Percentiles rank a stretch among this genome's conserved stretches.
These are phyloP conservation scores for Axis porcinus DNA, from an alignment of 2,113 vertebrate genomes.

Conservation along the genomic window DNA sequence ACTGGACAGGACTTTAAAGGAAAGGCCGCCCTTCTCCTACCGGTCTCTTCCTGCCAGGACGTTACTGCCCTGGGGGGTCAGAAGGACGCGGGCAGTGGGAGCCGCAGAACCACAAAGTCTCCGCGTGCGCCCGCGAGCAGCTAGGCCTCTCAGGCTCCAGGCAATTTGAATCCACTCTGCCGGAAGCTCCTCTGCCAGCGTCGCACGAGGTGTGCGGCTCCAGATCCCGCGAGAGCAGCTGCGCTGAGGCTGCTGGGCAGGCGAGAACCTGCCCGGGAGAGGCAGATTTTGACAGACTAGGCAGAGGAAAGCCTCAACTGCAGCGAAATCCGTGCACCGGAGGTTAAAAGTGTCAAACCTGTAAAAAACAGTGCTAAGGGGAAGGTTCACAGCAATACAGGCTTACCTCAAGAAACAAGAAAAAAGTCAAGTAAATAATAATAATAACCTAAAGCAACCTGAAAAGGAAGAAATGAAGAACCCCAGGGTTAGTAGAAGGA, in stretches of 20 bases:
- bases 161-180: rapidly evolving
- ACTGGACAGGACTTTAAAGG: background rate
- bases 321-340: too few species aligned
- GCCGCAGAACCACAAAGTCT: rapidly evolving
- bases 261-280: rapidly evolving
- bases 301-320: background rate
- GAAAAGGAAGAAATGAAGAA: too few species aligned
- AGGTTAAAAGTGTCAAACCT: background rate
- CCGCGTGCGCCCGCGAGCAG: background rate
- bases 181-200: rapidly evolving
- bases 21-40: background rate
- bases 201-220: rapidly evolving
- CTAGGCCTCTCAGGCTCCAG: rapidly evolving
- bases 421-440: too few species aligned
- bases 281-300: background rate
- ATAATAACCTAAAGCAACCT: too few species aligned
- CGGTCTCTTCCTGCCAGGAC: background rate
- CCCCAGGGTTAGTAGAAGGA: too few species aligned
- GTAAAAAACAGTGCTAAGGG: too few species aligned
- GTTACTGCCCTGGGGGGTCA: background rate
- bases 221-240: rapidly evolving
- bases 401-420: too few species aligned
- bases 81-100: background rate
- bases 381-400: too few species aligned
- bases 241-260: too few species aligned